phyloP scores from a whole-genome alignment of 2,113 vertebrate species.

The zebrafish (Danio rerio) region DNA sequence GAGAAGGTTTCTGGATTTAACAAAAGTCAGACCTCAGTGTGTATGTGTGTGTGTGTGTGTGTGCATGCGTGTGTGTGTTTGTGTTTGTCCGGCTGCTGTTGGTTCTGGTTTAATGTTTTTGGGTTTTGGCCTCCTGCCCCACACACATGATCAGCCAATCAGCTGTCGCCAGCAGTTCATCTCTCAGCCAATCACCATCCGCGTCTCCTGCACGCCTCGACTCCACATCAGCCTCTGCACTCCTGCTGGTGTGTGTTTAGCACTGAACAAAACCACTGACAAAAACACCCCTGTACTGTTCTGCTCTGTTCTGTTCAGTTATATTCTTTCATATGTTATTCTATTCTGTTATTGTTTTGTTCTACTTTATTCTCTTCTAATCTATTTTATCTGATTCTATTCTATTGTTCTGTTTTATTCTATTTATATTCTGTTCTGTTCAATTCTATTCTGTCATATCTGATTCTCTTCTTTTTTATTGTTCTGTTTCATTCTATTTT shows the following conservation, averaged over 20 bases:
- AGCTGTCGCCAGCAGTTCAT: not conserved
- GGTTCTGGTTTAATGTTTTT: not conserved
- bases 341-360: not conserved
- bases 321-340: not conserved
- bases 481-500: no score
- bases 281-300: not conserved
- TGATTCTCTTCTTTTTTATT: no score
- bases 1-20: no score
- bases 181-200: constrained; percentile 30
- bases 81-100: constrained; percentile 22
- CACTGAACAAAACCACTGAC: not conserved
- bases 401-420: not conserved
- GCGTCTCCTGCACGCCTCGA: constrained; percentile 31
- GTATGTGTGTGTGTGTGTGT: no score
- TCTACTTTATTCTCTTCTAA: rapidly evolving
- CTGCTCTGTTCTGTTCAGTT: not conserved
- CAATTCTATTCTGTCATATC: not conserved
- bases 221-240: not conserved
- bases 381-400: not conserved
- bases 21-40: no score
- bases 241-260: no score
- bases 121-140: constrained; percentile 26
- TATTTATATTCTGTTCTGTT: no score
- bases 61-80: not conserved
- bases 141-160: constrained; percentile 52